Percentiles rank a stretch among this genome's conserved stretches.
phyloP scores from a whole-genome alignment of 2,888 invertebrate genomes.

The Eupsilia transversa region DNA sequence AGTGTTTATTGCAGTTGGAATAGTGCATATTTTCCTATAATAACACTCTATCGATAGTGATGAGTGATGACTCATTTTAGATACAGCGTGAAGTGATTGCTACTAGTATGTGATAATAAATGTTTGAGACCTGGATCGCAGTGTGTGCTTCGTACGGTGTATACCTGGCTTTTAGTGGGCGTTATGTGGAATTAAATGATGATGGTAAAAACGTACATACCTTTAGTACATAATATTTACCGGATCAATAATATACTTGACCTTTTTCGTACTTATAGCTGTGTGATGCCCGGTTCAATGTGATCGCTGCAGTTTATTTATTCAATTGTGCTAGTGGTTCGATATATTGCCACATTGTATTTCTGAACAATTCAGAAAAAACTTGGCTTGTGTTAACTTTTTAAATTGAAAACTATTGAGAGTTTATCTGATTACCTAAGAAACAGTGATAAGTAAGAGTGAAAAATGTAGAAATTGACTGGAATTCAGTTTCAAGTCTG shows the following conservation, averaged over 20 bases:
- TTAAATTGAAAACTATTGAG: neutral
- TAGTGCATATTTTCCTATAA: conserved; percentile 17
- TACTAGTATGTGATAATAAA: conserved; percentile 75
- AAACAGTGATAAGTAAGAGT: neutral
- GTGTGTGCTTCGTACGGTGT: conserved; percentile 77
- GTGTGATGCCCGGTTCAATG: neutral
- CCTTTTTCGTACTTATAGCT: neutral
- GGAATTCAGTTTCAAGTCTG: neutral
- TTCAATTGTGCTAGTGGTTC: neutral
- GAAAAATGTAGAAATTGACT: neutral
- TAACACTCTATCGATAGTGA: conserved; percentile 23
- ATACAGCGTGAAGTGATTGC: conserved; percentile 51
- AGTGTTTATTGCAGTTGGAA: neutral
- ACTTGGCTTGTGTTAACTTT: neutral
- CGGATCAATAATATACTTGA: neutral
- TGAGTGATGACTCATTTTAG: conserved; percentile 53
- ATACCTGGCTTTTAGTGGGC: conserved; percentile 76
- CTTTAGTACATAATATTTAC: neutral
- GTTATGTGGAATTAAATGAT: conserved; percentile 80
- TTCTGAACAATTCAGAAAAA: neutral
- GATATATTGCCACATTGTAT: neutral
- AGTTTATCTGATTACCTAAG: neutral
- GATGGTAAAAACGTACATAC: conserved; percentile 73
- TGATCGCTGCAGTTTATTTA: neutral
- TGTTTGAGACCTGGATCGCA: conserved; percentile 81